A percentile compares a stretch with the other conserved stretches of the same genome.
Conservation (phyloP, 2,113 vertebrate genomes). For the Rhea pennata region DNA sequence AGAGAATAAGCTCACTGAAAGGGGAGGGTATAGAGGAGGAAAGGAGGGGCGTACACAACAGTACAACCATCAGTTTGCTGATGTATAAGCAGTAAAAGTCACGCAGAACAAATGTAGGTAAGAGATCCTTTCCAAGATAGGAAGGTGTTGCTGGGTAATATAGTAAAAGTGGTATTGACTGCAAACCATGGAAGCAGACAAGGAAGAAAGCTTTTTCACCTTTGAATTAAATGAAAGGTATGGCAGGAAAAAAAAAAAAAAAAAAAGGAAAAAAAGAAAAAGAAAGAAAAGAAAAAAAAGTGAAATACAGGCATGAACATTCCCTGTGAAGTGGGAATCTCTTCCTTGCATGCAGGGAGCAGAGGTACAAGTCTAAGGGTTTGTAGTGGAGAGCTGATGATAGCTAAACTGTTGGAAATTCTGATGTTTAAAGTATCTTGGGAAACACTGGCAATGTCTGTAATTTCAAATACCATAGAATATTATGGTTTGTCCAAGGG, state of each 20-base stretch:
- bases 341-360: background rate
- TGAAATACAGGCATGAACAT: background rate
- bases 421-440: background rate
- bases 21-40: constrained; percentile 9
- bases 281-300: too few relatives aligned
- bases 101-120: background rate
- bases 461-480: background rate
- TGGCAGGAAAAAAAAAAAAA: background rate
- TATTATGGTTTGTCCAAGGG: background rate
- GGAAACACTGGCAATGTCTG: background rate
- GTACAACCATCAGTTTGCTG: background rate
- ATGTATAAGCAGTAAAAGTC: background rate
- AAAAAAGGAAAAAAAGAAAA: too few relatives aligned
- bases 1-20: constrained; percentile 23
- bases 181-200: background rate
- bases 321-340: background rate
- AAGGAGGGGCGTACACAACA: background rate
- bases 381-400: background rate
- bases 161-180: background rate
- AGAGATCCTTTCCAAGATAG: background rate
- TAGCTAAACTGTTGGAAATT: background rate
- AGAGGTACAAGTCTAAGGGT: background rate
- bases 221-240: background rate
- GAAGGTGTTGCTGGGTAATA: background rate
- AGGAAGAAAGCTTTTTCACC: background rate